Evolutionary conservation across 2,888 invertebrate genomes (phyloP).

Genomic region (Muschampia staudingeri): DNA sequence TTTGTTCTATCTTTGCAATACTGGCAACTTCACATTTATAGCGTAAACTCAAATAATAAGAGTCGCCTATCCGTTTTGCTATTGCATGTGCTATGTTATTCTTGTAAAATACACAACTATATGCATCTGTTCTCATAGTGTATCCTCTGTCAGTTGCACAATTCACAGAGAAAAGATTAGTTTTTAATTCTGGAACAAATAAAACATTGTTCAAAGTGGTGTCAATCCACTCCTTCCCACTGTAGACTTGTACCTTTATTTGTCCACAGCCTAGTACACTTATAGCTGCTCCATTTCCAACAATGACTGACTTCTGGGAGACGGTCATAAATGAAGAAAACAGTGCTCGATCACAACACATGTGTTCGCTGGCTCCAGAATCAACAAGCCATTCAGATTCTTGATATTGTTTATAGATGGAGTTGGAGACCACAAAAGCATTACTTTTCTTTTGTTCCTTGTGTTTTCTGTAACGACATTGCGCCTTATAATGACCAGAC

Average conservation of each 20-base stretch:
- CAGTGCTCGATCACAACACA: slow-evolving; percentile 62
- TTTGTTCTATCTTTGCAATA: slow-evolving; percentile 29
- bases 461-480: slow-evolving; percentile 3
- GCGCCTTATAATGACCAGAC: slow-evolving; percentile 34
- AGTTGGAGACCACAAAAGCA: slow-evolving; percentile 4
- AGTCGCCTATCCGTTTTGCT: slow-evolving; percentile 60
- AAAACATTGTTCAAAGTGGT: slow-evolving; percentile 68
- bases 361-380: slow-evolving; percentile 66
- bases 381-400: slow-evolving; percentile 66
- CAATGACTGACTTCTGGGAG: slow-evolving; percentile 54
- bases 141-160: slow-evolving; percentile 18
- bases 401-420: background rate
- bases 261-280: slow-evolving; percentile 61
- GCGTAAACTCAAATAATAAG: slow-evolving; percentile 61
- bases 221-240: slow-evolving; percentile 66
- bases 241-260: slow-evolving; percentile 58
- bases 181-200: slow-evolving; percentile 59
- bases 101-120: slow-evolving; percentile 14
- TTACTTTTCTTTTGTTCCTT: slow-evolving; percentile 7
- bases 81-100: slow-evolving; percentile 58
- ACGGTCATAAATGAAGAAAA: slow-evolving; percentile 50
- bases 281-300: slow-evolving; percentile 61
- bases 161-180: slow-evolving; percentile 23
- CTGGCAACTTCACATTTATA: slow-evolving; percentile 52
- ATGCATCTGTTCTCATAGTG: slow-evolving; percentile 10